Conservation (phyloP, 2,113 vertebrate genomes). For the Craseonycteris thonglongyai region DNA sequence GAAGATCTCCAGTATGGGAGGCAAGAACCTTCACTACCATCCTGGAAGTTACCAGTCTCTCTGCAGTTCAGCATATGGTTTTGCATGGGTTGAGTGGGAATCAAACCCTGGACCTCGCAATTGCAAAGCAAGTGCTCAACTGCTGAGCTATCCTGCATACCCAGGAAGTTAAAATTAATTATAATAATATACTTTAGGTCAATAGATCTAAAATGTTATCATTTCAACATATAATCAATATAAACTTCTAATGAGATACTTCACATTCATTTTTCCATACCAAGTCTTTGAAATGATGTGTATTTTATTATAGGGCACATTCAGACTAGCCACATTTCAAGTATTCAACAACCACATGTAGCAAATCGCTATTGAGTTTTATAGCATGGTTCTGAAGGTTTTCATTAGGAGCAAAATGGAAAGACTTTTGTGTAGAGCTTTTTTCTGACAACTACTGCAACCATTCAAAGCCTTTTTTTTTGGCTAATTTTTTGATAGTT, state of each 20-base stretch:
- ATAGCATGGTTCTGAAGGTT: not conserved
- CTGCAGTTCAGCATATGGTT: too few relatives aligned
- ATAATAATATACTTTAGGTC: not conserved
- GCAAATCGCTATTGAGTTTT: not conserved
- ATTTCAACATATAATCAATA: not conserved
- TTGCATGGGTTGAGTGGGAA: too few relatives aligned
- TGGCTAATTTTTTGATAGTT: not conserved
- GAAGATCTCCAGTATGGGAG: too few relatives aligned
- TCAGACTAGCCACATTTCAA: not conserved
- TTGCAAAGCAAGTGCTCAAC: too few relatives aligned
- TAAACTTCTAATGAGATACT: not conserved
- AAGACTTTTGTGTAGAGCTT: not conserved
- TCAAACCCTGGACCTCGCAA: too few relatives aligned
- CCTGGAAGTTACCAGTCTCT: too few relatives aligned
- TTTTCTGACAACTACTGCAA: not conserved
- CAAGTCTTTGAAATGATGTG: not conserved
- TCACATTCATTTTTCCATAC: not conserved
- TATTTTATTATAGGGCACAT: not conserved
- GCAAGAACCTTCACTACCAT: too few relatives aligned
- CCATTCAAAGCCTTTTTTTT: not conserved
- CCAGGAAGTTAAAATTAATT: too few relatives aligned
- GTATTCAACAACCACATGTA: not conserved
- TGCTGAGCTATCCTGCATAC: too few relatives aligned
- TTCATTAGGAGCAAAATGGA: not conserved
- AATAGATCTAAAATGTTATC: not conserved